Evolutionary conservation across 2,113 vertebrate genomes (phyloP).

Genomic region (Python bivittatus): DNA sequence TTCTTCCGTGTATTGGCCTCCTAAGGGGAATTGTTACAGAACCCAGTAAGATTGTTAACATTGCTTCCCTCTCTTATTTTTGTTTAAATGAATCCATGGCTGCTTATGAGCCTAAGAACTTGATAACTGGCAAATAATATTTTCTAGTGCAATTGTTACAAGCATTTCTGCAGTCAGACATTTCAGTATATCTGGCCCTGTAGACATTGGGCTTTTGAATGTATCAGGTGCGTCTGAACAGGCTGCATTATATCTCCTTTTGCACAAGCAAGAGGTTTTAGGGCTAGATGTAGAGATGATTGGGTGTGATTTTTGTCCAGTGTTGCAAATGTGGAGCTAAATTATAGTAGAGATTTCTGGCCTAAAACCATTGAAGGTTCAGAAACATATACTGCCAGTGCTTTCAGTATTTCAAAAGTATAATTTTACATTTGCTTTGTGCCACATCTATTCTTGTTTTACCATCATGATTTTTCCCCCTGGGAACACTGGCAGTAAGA

Average conservation of each 20-base stretch:
- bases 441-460: conserved; percentile 3
- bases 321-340: not conserved
- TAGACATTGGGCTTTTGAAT: conserved; percentile 2
- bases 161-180: not conserved
- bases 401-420: not conserved
- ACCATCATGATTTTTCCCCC: not conserved
- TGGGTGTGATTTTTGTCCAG: not conserved
- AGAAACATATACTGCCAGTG: not conserved
- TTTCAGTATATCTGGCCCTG: not conserved
- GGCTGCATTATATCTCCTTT: not conserved
- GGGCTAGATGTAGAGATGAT: not conserved
- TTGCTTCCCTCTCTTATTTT: not conserved
- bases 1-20: not conserved
- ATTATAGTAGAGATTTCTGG: not conserved
- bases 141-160: not conserved
- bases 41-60: not conserved
- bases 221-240: not conserved
- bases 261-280: not conserved
- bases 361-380: not conserved
- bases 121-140: not conserved
- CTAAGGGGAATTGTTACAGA: not conserved
- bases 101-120: not conserved
- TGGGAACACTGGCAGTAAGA: not conserved
- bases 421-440: conserved; percentile 16
- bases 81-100: not conserved